Conservation (phyloP, 2,113 vertebrate species). For the Orientallactaga bullata region DNA sequence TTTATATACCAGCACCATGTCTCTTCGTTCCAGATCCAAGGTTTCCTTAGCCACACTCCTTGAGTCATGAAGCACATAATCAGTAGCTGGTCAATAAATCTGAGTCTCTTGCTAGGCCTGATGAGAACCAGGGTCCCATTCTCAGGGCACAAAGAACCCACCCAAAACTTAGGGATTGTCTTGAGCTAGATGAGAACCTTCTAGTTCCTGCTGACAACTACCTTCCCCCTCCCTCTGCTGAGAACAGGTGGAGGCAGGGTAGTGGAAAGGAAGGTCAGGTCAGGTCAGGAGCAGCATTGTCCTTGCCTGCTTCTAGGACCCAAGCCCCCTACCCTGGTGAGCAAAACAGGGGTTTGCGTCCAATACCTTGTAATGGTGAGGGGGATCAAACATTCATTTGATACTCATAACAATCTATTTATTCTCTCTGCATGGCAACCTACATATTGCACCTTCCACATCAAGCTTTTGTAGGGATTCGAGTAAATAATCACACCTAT, state of each 20-base stretch:
- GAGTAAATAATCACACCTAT: background rate
- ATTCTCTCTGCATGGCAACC: conserved; percentile 39
- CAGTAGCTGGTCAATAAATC: background rate
- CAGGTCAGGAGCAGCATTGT: background rate
- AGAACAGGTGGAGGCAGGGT: background rate
- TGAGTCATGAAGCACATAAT: conserved; percentile 14
- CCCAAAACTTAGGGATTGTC: background rate
- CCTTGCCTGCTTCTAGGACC: background rate
- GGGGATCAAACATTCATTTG: conserved; percentile 26
- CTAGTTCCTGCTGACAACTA: background rate
- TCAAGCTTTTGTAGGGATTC: conserved; percentile 1
- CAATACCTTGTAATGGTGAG: background rate
- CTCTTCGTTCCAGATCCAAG: conserved; percentile 7
- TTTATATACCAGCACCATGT: background rate
- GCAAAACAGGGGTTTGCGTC: background rate
- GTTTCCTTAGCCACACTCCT: background rate
- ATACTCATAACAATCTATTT: background rate
- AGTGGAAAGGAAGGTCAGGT: background rate
- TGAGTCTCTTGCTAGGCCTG: conserved; percentile 27
- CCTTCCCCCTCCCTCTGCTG: conserved; percentile 42
- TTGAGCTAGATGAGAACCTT: background rate
- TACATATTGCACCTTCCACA: conserved; percentile 11
- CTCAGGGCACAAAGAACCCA: conserved; percentile 1
- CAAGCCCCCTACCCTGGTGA: background rate
- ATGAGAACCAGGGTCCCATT: background rate